Evolutionary conservation across 2,888 invertebrate species (phyloP), one percentile per base, ranked within the genome.

Genomic region (Synanthedon myopaeformis): DNA sequence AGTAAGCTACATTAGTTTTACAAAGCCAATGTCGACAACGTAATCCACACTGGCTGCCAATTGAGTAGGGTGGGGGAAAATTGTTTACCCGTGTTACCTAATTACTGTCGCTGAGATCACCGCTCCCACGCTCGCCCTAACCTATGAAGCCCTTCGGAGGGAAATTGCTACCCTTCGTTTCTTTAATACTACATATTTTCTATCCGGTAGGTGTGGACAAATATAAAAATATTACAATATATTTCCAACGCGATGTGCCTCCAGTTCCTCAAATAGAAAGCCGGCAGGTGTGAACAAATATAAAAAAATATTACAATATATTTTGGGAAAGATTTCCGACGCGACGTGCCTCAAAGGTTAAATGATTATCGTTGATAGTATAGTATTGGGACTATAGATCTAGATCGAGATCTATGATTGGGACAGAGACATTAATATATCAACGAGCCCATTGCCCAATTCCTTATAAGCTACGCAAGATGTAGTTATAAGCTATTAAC

Each of bases 71-170:
- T 56, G 57, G 60, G 64, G 64, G 63, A 58, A 59, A 56, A 59
- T 65, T 62, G 64, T 63, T 66, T 63, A 61, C 64, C 70, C 70
- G 61, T 61, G 74, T 66, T 69, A 70, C 68, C 74, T 81, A 83
- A 83, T 83, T 80, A 75, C 73, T 60, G 70, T 60, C 64, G 62
- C 62, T 59, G 69, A 70, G 73, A 73, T 69, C 66, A 61, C 60
- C 66, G 66, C 76, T 81, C 81, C 80, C 82, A 80, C 82, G 82
- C 70, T 74, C 63, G 11, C 62, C 62, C 62, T 54, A 45, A 45
- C 45, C 45, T 45, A 13, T 13, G 45, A 45, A 45, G 45, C 45
- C 49, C 49, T 17, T 17, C 8, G 23, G 49, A 49, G 17, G 23
- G 45, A 45, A 45, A 14, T 45, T 8, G 17, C 49, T 13, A 19